These are phyloP conservation scores for Subanguina moxae DNA, from an alignment of 1,140 invertebrate species.

Conservation along the genomic window DNA sequence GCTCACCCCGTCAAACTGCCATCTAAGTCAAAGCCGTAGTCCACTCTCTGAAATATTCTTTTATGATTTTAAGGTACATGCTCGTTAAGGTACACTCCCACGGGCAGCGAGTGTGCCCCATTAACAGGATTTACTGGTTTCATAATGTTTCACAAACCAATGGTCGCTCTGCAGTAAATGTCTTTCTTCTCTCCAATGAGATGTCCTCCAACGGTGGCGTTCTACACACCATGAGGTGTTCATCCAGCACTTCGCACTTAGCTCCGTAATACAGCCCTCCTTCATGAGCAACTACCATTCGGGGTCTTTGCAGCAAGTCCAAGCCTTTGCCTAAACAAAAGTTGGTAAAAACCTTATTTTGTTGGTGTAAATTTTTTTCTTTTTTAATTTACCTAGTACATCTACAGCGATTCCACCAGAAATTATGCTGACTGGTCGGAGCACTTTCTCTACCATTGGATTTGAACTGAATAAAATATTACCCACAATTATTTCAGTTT, in stretches of 20 bases:
- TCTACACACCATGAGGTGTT: slow-evolving; percentile 45
- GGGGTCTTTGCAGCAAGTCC: slow-evolving; percentile 43
- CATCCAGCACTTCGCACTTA: slow-evolving; percentile 39
- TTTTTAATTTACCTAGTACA: slow-evolving; percentile 41
- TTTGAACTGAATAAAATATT: slow-evolving; percentile 48
- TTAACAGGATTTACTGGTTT: background rate
- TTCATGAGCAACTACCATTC: slow-evolving; percentile 47
- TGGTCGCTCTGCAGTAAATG: slow-evolving; percentile 34
- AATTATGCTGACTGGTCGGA: slow-evolving; percentile 31
- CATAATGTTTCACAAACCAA: slow-evolving; percentile 34
- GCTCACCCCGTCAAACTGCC: slow-evolving; percentile 36
- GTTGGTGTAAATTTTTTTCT: no score
- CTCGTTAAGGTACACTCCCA: background rate
- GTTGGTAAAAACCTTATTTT: no score
- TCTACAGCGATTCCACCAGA: slow-evolving; percentile 49
- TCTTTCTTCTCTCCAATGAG: slow-evolving; percentile 25
- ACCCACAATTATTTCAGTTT: no score
- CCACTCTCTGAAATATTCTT: background rate
- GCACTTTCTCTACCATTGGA: slow-evolving; percentile 39
- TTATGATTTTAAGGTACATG: background rate
- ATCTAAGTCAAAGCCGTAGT: slow-evolving; percentile 52
- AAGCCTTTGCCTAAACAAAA: slow-evolving; percentile 35
- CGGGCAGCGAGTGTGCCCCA: background rate
- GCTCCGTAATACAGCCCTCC: slow-evolving; percentile 35
- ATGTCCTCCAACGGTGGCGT: slow-evolving; percentile 48